Evolutionary conservation across 2,113 vertebrate genomes (phyloP).

Genomic region (Pimephales promelas): DNA sequence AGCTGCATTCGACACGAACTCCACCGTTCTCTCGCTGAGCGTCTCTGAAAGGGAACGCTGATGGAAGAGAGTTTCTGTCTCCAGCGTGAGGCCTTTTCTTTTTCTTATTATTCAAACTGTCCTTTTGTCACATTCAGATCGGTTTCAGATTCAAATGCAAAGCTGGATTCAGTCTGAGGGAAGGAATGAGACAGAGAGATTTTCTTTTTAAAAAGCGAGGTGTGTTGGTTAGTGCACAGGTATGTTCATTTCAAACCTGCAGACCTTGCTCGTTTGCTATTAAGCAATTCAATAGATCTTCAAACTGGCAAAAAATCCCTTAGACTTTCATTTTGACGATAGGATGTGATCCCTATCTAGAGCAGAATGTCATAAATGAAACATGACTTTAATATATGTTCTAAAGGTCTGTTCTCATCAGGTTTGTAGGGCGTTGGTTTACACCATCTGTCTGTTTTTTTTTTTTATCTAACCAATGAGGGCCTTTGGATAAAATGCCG

Average conservation of each 20-base stretch:
- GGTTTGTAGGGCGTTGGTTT: not conserved
- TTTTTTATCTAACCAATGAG: not conserved
- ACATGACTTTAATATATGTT: not conserved
- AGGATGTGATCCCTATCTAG: not conserved
- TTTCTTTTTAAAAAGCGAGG: not conserved
- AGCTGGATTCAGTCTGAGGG: conserved; percentile 6
- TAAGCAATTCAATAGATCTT: not conserved
- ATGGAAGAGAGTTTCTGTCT: conserved; percentile 37
- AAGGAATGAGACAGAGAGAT: conserved; percentile 29
- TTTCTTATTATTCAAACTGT: conserved; percentile 35
- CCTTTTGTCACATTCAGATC: conserved; percentile 49
- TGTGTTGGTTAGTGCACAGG: not conserved
- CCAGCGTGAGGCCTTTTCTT: conserved; percentile 31
- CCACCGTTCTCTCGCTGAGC: conserved; percentile 29
- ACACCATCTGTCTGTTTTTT: not conserved
- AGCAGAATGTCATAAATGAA: not conserved
- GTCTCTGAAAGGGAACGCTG: conserved; percentile 30
- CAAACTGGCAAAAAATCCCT: not conserved
- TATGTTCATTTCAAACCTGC: not conserved
- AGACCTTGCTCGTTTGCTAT: not conserved
- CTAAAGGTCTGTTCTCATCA: not conserved
- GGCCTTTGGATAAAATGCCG: not conserved
- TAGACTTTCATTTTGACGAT: not conserved
- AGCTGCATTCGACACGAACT: conserved; percentile 26
- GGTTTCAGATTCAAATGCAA: conserved; percentile 59